Evolutionary conservation across 2,113 vertebrate species (phyloP), one percentile per base, ranked within the genome.

Genomic region (Rhynchopsitta pachyrhyncha): DNA sequence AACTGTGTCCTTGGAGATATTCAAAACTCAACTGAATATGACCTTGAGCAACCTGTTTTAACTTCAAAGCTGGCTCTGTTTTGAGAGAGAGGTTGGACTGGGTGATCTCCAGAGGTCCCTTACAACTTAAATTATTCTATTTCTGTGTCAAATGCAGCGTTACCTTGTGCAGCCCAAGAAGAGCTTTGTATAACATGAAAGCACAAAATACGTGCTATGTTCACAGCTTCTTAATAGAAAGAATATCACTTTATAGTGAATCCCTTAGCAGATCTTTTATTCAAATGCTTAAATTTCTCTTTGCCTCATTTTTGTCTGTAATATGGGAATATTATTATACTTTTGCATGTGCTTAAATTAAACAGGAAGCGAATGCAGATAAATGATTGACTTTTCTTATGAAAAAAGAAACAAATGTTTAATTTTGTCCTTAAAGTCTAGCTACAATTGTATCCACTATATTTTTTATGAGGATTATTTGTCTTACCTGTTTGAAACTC

Each of bases 81-180:
- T 94, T 95, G 86, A 96, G 91, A 84, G 41, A 47, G 66, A 95
- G 68, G 82, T 90, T 93, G 94, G 96, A 84, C 86, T 52, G 81
- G 77, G 47, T 89, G 88, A 91, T 96, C 92, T 95, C 95, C 83
- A 92, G 93, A 96, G 95, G 94, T 97, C 81, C 52, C 83, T 95
- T 91, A 93, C 69, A 92, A 95, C 83, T 93, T 92, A 92, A 93
- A 97, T 95, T 95, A 93, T 96, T 96, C 96, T 91, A 91, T 93
- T 96, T 96, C 91, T 93, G 46, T 93, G 95, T 97, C 96, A 97
- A 96, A 94, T 71, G 90, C 82, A 93, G 86, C 64, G 86, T 96
- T 96, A 96, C 90, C 90, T 94, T 93, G 76, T 92, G 82, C 82
- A 96, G 88, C 55, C 86, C 93, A 89, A 92, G 69, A 94, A 89